phyloP scores from a whole-genome alignment of 2,888 invertebrate species.

The Masnerella sp. region DNA sequence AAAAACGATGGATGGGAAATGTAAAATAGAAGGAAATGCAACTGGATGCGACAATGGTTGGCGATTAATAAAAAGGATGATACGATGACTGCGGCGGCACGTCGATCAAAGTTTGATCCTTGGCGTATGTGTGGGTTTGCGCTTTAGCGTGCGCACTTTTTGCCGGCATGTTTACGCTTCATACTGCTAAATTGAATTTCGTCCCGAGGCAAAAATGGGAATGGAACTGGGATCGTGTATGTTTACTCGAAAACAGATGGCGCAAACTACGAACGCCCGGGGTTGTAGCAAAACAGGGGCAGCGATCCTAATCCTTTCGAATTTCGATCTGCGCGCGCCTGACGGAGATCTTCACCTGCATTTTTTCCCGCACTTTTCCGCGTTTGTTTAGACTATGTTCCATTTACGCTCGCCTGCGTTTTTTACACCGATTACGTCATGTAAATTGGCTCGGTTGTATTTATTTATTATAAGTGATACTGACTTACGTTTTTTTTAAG shows the following conservation, averaged over 20 bases:
- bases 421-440: not conserved
- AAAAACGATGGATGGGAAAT: not conserved
- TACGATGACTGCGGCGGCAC: slow-evolving; percentile 14
- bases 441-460: too few species aligned
- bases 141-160: slow-evolving; percentile 62
- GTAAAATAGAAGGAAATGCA: slow-evolving; percentile 15
- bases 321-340: slow-evolving; percentile 59
- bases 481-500: too few species aligned
- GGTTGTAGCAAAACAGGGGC: slow-evolving; percentile 67
- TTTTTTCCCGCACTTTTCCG: slow-evolving; percentile 12
- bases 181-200: slow-evolving; percentile 74
- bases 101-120: slow-evolving; percentile 56
- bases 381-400: slow-evolving; percentile 22
- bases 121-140: slow-evolving; percentile 11
- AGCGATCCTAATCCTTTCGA: slow-evolving; percentile 72
- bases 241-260: slow-evolving; percentile 75
- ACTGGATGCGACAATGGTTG: slow-evolving; percentile 10
- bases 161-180: slow-evolving; percentile 71
- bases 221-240: slow-evolving; percentile 64
- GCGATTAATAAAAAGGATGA: slow-evolving; percentile 32
- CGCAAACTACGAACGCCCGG: slow-evolving; percentile 70
- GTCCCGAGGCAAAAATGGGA: slow-evolving; percentile 71
- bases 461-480: too few species aligned
- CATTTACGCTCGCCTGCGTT: slow-evolving; percentile 7
- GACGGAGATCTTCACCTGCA: slow-evolving; percentile 49